A percentile compares a stretch with the other conserved stretches of the same genome.
Conservation (phyloP, 1,140 invertebrate species). For the Sinonovacula constricta region DNA sequence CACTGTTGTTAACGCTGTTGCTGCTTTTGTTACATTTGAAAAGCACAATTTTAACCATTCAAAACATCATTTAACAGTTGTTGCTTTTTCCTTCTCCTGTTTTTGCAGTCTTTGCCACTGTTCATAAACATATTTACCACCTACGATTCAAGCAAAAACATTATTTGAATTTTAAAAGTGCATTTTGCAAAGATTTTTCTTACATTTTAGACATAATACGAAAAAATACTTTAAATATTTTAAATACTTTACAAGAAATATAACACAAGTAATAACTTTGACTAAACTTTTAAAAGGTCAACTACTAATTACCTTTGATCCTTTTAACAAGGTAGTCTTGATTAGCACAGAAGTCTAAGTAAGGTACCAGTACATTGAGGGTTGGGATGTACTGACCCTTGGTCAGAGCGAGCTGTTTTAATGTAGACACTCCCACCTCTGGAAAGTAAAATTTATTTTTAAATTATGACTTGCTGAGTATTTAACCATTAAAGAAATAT, state of each 20-base stretch:
- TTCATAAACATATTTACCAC: too few relatives aligned
- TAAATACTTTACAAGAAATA: background rate
- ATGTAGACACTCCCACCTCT: constrained; percentile 77
- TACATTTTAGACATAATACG: background rate
- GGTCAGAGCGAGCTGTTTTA: constrained; percentile 80
- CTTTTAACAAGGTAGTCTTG: constrained; percentile 90
- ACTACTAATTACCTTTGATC: constrained; percentile 84
- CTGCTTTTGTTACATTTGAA: too few relatives aligned
- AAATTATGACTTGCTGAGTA: too few relatives aligned
- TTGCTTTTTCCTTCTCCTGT: too few relatives aligned
- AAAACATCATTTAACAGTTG: too few relatives aligned
- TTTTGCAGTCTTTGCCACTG: too few relatives aligned
- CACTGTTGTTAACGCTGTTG: too few relatives aligned
- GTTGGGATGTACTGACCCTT: constrained; percentile 84
- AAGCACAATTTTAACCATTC: too few relatives aligned
- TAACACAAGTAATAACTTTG: background rate
- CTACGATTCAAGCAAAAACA: too few relatives aligned
- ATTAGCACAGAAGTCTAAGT: constrained; percentile 87
- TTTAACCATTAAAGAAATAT: too few relatives aligned
- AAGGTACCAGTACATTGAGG: constrained; percentile 85
- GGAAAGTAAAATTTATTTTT: constrained; percentile 59
- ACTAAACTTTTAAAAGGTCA: too few relatives aligned
- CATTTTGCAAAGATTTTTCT: background rate
- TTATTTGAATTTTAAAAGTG: too few relatives aligned
- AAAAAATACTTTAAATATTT: background rate